Evolutionary conservation across 1,140 invertebrate species (phyloP), one percentile per base, ranked within the genome.

Genomic region (Procambarus virginalis): DNA sequence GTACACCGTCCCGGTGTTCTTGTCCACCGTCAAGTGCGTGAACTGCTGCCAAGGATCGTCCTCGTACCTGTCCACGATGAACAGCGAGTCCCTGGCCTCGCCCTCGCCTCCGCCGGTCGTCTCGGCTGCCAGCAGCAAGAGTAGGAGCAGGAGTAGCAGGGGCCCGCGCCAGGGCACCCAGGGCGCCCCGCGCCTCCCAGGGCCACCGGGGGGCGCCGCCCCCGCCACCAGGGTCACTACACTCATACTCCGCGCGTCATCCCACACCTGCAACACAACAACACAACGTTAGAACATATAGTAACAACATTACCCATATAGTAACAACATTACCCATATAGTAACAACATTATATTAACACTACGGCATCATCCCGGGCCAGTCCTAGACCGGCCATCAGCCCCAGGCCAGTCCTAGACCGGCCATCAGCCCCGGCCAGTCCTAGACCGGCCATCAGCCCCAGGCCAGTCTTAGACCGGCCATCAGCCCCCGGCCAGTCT

Each of bases 1-100:
- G 95, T 98, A 99, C 12, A 99, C 95, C 73, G 97, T 95, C 60
- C 97, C 98, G 20, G 97, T 98, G 94, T 97, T 97, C 93, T 97
- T 97, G 94, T 99, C 97, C 86, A 99, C 96, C 51, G 97, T 97
- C 90, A 99, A 95, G 94, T 99, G 97, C 94, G 98, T 93, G 89
- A 95, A 95, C 70, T 93, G 91, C 58, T 91, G 91, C 64, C 55
- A 91, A 17, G 90, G 90, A 10, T 84, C 76, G 55, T 92, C 91
- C 51, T 82, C 85, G 84, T 84, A 92, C 68, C 73, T 77, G 46
- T 91, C 84, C 8, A 92, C 90, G 51, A 92, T 92, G 81, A 92
- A 92, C 46, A 90, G 88, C 12, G 92, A 91, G 84, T 92, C 92
- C 55, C 90, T 76, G 64, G 58, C 89, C 34, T 81, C 78, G 20